Conservation (phyloP, 2,888 invertebrate genomes). For the Atethmia centrago region DNA sequence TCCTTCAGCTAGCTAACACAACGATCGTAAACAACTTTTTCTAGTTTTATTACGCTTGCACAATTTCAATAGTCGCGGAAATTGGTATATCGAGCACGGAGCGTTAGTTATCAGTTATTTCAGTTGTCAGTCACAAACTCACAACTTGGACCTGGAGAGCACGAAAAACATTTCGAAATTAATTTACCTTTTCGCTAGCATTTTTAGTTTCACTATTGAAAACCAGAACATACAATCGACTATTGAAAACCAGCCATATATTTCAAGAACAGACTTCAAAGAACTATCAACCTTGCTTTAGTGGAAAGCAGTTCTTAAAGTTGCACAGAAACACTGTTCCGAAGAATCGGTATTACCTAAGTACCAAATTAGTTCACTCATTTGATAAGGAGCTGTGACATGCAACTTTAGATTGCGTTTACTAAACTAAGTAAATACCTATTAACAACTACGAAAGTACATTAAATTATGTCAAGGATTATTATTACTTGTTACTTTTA, state of each 20-base stretch:
- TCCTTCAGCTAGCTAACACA: background rate
- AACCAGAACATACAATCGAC: conserved; percentile 33
- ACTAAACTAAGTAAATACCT: conserved; percentile 1
- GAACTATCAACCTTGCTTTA: conserved; percentile 34
- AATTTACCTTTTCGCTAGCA: conserved; percentile 33
- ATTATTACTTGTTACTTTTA: conserved; percentile 11
- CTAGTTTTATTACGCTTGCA: conserved; percentile 7
- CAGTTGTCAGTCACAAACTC: conserved; percentile 38
- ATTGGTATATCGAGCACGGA: conserved; percentile 15
- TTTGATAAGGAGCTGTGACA: conserved; percentile 33
- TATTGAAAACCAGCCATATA: conserved; percentile 25
- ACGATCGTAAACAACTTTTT: background rate
- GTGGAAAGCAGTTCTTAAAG: conserved; percentile 39
- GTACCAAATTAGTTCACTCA: conserved; percentile 16
- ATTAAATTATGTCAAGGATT: conserved; percentile 32
- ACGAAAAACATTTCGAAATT: conserved; percentile 32
- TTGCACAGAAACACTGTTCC: conserved; percentile 14
- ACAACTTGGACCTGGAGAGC: conserved; percentile 9
- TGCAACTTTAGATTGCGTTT: conserved; percentile 25
- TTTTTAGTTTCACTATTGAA: conserved; percentile 28
- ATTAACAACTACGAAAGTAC: background rate
- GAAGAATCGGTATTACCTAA: conserved; percentile 21
- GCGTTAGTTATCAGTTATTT: conserved; percentile 32
- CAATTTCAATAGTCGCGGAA: background rate
- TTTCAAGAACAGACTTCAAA: conserved; percentile 19